Evolutionary conservation across 1,140 invertebrate species (phyloP).

Genomic region (Scaptomyza pallida): DNA sequence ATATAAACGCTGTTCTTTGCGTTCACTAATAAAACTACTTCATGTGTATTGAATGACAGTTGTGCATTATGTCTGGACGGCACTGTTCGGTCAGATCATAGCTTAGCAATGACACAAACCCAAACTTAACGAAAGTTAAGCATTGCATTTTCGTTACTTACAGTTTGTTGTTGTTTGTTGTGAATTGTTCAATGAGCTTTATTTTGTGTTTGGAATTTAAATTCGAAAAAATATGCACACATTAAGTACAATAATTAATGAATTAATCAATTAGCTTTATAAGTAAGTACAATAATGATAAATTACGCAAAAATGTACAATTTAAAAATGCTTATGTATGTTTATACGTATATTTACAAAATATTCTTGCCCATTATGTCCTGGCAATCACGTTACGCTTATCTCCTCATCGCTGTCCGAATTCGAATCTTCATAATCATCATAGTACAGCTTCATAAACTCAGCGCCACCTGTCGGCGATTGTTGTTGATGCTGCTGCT

Average conservation of each 20-base stretch:
- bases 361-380: slow-evolving; percentile 12
- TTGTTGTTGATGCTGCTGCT: slow-evolving; percentile 56
- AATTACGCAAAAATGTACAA: slow-evolving; percentile 55
- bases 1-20: slow-evolving; percentile 19
- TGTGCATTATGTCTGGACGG: background rate
- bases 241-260: slow-evolving; percentile 62
- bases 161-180: background rate
- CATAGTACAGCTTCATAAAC: slow-evolving; percentile 85
- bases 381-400: slow-evolving; percentile 89
- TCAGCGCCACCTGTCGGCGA: slow-evolving; percentile 78
- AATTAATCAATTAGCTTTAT: slow-evolving; percentile 50
- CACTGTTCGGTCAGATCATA: background rate
- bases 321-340: slow-evolving; percentile 45
- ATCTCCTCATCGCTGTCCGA: slow-evolving; percentile 92
- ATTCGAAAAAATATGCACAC: slow-evolving; percentile 76
- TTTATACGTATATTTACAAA: slow-evolving; percentile 55
- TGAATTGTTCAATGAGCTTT: slow-evolving; percentile 69
- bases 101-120: slow-evolving; percentile 8
- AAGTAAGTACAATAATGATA: slow-evolving; percentile 27
- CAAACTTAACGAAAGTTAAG: background rate
- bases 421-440: slow-evolving; percentile 87
- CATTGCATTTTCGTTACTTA: background rate
- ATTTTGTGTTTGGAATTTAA: slow-evolving; percentile 73
- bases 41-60: background rate
- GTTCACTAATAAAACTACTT: slow-evolving; percentile 12